Evolutionary conservation across 2,888 invertebrate genomes (phyloP), one percentile per base, ranked within the genome.

Genomic region (Phaedon cochleariae): DNA sequence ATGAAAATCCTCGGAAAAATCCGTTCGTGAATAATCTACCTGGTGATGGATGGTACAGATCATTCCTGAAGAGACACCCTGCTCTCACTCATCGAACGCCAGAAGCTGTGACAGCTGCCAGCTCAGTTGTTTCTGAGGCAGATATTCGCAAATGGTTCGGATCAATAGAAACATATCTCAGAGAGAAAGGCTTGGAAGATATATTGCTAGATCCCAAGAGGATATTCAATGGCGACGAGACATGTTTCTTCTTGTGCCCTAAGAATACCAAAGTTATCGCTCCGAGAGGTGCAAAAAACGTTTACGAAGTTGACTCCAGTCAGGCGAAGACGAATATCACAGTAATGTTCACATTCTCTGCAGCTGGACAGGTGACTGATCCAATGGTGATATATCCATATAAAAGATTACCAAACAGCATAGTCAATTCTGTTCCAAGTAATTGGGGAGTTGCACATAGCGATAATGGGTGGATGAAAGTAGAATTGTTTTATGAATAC

Each of bases 141-240:
- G 69, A 77, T 53, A 73, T 76, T 41, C 62, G 65, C 59, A 65
- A 67, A 55, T 75, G 76, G 75, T 77, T 77, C 66, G 20, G 48
- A 17, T 2, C 34, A 20, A 54, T 65, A n/a, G 46, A 62, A 37
- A 64, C 29, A 4, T 49, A 62, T 51, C 41, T 62, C 17, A 10
- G n/a, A 10, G 10, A 15, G 7, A 67, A 62, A 45, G 52, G 45
- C 9, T 51, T 21, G 15, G 29, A 41, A 2, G 60, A 64, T 1
- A 53, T 67, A 7, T 59, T 73, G 20, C 31, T 67, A 6, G 70
- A 74, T 60, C 69, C 72, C 51, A 51, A 34, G 4, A 59, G 74
- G 26, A 65, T 77, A 51, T 75, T 71, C 54, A 74, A 76, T 68
- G 69, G 66, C 18, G 71, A 71, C 49, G 65, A 71, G 63, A 71